A percentile compares a stretch with the other conserved stretches of the same genome.
Evolutionary conservation across 2,888 invertebrate species (phyloP).

Genomic region (Diarsia dahlii): DNA sequence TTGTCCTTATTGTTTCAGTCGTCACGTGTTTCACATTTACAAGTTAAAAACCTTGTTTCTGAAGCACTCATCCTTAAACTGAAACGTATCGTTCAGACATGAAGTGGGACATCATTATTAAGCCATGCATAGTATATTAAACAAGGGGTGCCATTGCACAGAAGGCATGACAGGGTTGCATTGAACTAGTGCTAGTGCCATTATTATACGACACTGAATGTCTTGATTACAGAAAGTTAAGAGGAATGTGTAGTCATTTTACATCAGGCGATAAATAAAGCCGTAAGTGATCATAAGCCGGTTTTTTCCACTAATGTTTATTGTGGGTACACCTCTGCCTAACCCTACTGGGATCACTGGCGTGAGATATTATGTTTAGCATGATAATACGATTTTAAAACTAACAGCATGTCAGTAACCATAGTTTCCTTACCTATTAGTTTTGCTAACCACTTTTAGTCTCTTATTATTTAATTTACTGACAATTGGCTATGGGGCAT

Average conservation of each 20-base stretch:
- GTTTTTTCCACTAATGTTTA: conserved; percentile 70
- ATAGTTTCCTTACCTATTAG: conserved; percentile 34
- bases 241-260: conserved; percentile 68
- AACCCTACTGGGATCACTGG: too few species aligned
- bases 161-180: conserved; percentile 71
- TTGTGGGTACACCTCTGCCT: too few species aligned
- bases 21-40: conserved; percentile 41
- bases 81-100: conserved; percentile 32
- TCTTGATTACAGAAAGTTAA: conserved; percentile 64
- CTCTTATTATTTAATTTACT: conserved; percentile 33
- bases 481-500: conserved; percentile 39
- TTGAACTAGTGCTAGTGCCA: conserved; percentile 56
- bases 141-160: conserved; percentile 66
- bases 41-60: conserved; percentile 40
- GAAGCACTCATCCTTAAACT: conserved; percentile 26
- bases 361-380: conserved; percentile 63
- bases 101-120: conserved; percentile 57
- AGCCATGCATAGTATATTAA: conserved; percentile 54
- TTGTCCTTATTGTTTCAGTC: conserved; percentile 51
- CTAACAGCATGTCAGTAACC: conserved; percentile 77
- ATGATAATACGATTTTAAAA: conserved; percentile 73
- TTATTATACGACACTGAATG: conserved; percentile 56
- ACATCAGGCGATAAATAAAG: conserved; percentile 67
- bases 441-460: conserved; percentile 47
- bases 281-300: conserved; percentile 89